Evolutionary conservation across 2,113 vertebrate genomes (phyloP), one percentile per base, ranked within the genome.

Genomic region (Sorex fumeus): DNA sequence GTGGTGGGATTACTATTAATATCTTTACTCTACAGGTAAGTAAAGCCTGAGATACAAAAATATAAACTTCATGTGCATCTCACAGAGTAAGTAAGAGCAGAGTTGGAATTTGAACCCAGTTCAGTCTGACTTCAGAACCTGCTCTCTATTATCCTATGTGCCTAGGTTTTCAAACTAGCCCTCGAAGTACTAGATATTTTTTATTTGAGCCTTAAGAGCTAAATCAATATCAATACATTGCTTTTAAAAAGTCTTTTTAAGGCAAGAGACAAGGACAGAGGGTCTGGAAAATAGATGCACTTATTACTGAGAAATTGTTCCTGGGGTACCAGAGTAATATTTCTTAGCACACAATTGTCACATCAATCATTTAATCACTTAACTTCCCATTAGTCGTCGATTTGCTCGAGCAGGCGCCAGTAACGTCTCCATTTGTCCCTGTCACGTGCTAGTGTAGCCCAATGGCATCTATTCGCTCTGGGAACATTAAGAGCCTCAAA

Each of bases 301-400:
- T 88, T 92, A 69, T 67, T 94, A 83, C 60, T 77, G 32, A 90
- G 66, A 88, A 85, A 86, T 94, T 90, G 30, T 88, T 83, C 43
- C 30, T 71, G 69, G 21, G 67, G 13, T 32, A 93, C 76, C 53
- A 84, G 47, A 88, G 75, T 64, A 71, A 36, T 86, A 93, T 88
- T 94, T 92, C 53, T 92, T 84, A 40, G 13, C 69, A 40, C 74
- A 40, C 40, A 40, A 40, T 40, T 40, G 40, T 40, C 40, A 40
- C 40, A 40, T 43, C 62, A 87, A 67, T 87, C n/a, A n/a, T n/a
- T n/a, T n/a, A n/a, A n/a, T n/a, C n/a, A n/a, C n/a, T n/a, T n/a
- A n/a, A n/a, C n/a, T n/a, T n/a, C n/a, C n/a, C n/a, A n/a, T n/a
- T n/a, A n/a, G n/a, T n/a, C n/a, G n/a, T n/a, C n/a, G n/a, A n/a